Evolutionary conservation across 2,113 vertebrate genomes (phyloP), one percentile per base, ranked within the genome.

Genomic region (Clarias batrachus): DNA sequence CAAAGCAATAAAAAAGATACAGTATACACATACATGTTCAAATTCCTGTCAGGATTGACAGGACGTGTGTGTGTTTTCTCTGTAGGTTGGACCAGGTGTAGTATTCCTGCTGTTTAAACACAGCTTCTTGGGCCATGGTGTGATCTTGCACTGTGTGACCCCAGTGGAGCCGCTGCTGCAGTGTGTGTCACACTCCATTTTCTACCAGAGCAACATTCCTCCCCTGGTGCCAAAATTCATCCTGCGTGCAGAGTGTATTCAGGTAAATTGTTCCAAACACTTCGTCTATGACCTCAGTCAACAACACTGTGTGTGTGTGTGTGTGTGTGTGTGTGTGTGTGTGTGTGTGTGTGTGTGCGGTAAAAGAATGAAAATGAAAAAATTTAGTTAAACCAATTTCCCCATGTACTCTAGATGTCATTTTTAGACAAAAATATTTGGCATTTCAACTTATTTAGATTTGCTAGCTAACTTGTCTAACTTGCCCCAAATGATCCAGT

Each of bases 101-200:
- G 96, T 97, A 60, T 96, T 94, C 65, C 86, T 96, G 81, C 37
- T 74, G 25, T 94, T 97, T n/a, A 65, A 95, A 4, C 95, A 96
- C 0, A 59, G 86, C 6, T 95, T 96, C 88, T 85, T 97, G 88
- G 96, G 96, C 12, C 89, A 41, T 0, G 96, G 96, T 12, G 78
- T 97, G 1, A 94, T 97, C 83, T 83, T 97, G 86, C 96, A 96
- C 16, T 94, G 90, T 0, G 94, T 96, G 88, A 97, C 96, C 2
- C 96, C 96, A 0, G 90, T 96, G 90, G 95, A 97, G 87, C 96
- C 96, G 0, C 93, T 97, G 74, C 88, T 97, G 88, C 96, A 97
- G 93, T 94, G 91, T 0, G 96, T 96, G 12, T 90, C 94, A 8
- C 96, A 97, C 92, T 94, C 89, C 66, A 95, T 97, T 88, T 97